Evolutionary conservation across 2,113 vertebrate species (phyloP).

Genomic region (Odocoileus hemionus): DNA sequence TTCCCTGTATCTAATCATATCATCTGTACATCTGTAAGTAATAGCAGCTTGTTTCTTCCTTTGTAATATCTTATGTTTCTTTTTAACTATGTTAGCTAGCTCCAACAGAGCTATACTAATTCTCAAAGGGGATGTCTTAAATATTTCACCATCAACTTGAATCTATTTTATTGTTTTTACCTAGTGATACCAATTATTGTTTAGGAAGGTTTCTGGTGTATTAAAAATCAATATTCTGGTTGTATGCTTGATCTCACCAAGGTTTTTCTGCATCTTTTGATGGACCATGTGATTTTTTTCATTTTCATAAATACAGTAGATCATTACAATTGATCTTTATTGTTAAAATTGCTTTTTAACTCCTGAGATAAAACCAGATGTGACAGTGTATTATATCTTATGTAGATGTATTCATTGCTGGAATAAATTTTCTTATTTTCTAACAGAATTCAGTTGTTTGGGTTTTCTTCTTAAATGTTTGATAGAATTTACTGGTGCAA

Average conservation of each 20-base stretch:
- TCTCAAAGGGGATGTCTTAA: not conserved
- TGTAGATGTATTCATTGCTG: not conserved
- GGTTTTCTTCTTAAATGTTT: not conserved
- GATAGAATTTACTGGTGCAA: not conserved
- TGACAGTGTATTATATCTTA: not conserved
- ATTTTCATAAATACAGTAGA: not conserved
- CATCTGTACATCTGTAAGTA: not conserved
- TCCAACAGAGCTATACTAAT: not conserved
- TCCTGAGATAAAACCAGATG: not conserved
- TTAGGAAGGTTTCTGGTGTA: not conserved
- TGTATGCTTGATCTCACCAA: not conserved
- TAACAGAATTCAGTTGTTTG: not conserved
- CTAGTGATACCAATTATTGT: not conserved
- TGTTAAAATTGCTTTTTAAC: not conserved
- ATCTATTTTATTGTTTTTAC: not conserved
- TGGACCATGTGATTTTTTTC: not conserved
- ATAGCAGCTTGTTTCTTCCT: not conserved
- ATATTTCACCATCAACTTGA: not conserved
- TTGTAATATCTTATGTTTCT: not conserved
- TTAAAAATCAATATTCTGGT: not conserved
- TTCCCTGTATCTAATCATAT: too few species aligned
- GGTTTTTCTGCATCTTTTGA: not conserved
- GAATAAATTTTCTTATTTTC: not conserved
- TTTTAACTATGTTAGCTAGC: not conserved
- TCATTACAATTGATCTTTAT: not conserved